Evolutionary conservation across 2,797 vertebrate species (phyloP).

Genomic region (Microctenopoma stevenorrisi): DNA sequence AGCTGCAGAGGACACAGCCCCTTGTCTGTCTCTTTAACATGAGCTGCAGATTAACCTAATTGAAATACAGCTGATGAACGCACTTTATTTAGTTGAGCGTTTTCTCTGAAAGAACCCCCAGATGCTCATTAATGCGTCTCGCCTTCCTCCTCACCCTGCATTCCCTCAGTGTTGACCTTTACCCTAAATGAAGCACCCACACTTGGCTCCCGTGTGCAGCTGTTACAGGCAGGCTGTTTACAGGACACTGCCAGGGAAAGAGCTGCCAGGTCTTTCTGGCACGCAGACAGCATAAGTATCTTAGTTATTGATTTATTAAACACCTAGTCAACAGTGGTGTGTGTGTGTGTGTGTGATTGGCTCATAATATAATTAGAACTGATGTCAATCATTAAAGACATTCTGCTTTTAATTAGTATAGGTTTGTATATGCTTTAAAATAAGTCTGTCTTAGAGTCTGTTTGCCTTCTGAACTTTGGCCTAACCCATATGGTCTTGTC

Average conservation of each 20-base stretch:
- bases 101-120: background rate
- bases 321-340: background rate
- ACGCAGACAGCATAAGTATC: background rate
- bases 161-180: conserved; percentile 79
- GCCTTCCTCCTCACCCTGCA: conserved; percentile 16
- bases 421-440: background rate
- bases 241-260: conserved; percentile 34
- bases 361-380: background rate
- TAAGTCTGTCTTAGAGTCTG: background rate
- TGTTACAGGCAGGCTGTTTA: conserved; percentile 66
- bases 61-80: background rate
- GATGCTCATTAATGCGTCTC: conserved; percentile 4
- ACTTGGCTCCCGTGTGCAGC: conserved; percentile 65
- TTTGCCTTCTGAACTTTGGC: background rate
- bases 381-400: background rate
- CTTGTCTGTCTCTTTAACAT: conserved; percentile 19
- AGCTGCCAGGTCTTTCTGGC: conserved; percentile 20
- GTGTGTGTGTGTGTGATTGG: background rate
- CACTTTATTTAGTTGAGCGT: no score
- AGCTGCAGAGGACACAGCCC: conserved; percentile 18
- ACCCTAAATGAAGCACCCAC: conserved; percentile 66
- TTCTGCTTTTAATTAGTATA: background rate
- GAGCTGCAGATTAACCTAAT: background rate
- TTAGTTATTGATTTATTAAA: background rate
- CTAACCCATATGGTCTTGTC: background rate